phyloP scores from a whole-genome alignment of 1,140 invertebrate species.

The Melanaphis sacchari region DNA sequence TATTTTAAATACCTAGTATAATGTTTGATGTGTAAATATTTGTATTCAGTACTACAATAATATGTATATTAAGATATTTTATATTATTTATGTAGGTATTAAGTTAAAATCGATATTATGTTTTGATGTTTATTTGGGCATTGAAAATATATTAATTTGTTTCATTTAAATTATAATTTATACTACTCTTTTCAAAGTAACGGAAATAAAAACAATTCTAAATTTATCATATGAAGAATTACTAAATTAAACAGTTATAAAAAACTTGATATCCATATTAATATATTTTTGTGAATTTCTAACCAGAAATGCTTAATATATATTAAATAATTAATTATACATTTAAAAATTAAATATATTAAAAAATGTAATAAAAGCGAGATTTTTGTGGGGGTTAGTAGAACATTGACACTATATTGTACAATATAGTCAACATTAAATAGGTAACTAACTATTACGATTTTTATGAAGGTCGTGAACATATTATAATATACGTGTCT shows the following conservation, averaged over 20 bases:
- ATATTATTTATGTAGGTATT: no score
- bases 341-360: not conserved
- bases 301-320: no score
- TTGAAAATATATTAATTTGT: not conserved
- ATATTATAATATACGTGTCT: conserved; percentile 23
- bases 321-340: not conserved
- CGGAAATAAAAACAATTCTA: no score
- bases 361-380: not conserved
- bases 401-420: not conserved
- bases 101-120: no score
- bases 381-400: not conserved
- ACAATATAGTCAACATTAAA: not conserved
- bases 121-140: not conserved
- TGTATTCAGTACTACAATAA: not conserved
- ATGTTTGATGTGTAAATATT: not conserved
- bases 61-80: not conserved
- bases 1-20: not conserved
- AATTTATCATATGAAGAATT: no score
- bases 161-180: no score
- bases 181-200: no score
- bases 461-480: conserved; percentile 19
- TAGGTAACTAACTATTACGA: conserved; percentile 11
- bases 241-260: no score
- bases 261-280: no score
- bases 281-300: no score